phyloP scores from a whole-genome alignment of 2,113 vertebrate genomes.

The Lanius ludovicianus region DNA sequence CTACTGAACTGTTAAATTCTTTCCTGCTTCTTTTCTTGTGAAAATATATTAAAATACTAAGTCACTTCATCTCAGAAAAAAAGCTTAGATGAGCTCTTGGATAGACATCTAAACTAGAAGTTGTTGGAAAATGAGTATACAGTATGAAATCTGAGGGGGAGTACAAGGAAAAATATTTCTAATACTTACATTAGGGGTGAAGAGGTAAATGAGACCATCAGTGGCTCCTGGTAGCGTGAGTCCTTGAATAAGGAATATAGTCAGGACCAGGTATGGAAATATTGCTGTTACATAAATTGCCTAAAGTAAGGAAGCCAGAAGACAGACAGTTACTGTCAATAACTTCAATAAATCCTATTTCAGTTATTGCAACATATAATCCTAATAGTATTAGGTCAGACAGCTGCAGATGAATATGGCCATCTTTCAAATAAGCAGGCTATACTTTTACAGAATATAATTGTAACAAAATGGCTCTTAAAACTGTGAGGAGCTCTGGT shows the following conservation, averaged over 20 bases:
- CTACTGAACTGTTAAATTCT: neutral
- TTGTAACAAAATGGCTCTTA: neutral
- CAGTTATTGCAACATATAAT: neutral
- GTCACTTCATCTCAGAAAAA: neutral
- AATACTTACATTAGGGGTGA: constrained; percentile 86
- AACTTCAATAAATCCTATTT: neutral
- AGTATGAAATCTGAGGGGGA: neutral
- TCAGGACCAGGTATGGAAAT: constrained; percentile 90
- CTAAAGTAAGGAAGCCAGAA: constrained; percentile 62
- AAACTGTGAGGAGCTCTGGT: neutral
- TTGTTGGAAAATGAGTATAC: neutral
- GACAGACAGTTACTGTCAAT: neutral
- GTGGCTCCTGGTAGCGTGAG: constrained; percentile 86
- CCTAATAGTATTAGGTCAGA: neutral
- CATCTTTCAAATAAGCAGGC: neutral
- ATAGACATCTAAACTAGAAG: neutral
- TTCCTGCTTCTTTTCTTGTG: neutral
- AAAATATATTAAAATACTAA: neutral
- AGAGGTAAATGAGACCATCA: constrained; percentile 84
- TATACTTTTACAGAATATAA: neutral
- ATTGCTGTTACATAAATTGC: constrained; percentile 88
- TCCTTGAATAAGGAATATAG: constrained; percentile 84
- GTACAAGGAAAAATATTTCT: neutral
- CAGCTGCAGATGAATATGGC: neutral
- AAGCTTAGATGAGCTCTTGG: neutral